phyloP scores from a whole-genome alignment of 2,888 invertebrate species.

The Tromatobia lineatoria region DNA sequence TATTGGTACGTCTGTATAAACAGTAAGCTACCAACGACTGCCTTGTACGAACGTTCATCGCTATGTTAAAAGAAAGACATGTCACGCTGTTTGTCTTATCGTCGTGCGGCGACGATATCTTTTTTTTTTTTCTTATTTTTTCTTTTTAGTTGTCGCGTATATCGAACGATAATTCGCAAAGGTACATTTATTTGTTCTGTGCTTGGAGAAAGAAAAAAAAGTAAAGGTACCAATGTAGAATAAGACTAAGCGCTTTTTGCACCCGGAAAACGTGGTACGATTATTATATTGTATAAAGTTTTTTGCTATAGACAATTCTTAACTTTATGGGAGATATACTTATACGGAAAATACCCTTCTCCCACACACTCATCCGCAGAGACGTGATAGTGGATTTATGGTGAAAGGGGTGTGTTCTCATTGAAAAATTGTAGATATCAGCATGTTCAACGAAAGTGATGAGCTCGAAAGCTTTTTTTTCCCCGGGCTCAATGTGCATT shows the following conservation, averaged over 20 bases:
- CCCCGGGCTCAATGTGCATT: constrained; percentile 56
- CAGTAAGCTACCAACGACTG: constrained; percentile 62
- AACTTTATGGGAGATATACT: constrained; percentile 38
- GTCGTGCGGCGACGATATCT: constrained; percentile 36
- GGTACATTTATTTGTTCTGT: constrained; percentile 27
- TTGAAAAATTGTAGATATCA: constrained; percentile 40
- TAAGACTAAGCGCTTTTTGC: constrained; percentile 64
- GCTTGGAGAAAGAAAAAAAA: constrained; percentile 16
- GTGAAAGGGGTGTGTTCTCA: constrained; percentile 82
- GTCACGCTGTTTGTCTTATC: constrained; percentile 26
- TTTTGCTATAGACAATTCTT: constrained; percentile 65
- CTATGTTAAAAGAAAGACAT: constrained; percentile 35
- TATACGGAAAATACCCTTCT: constrained; percentile 81
- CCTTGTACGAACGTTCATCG: constrained; percentile 54
- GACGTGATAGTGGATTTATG: constrained; percentile 83
- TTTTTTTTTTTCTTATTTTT: constrained; percentile 36
- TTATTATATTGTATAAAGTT: constrained; percentile 64
- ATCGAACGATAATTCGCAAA: constrained; percentile 32
- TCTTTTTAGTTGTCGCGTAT: constrained; percentile 32
- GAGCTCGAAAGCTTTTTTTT: constrained; percentile 42
- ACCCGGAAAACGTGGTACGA: constrained; percentile 53
- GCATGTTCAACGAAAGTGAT: constrained; percentile 50
- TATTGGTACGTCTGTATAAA: constrained; percentile 34
- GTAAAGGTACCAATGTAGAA: constrained; percentile 52
- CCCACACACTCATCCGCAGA: constrained; percentile 83